Base-by-base conservation (phyloP, 2,113 vertebrate genomes). In the Bubo bubo region DNA sequence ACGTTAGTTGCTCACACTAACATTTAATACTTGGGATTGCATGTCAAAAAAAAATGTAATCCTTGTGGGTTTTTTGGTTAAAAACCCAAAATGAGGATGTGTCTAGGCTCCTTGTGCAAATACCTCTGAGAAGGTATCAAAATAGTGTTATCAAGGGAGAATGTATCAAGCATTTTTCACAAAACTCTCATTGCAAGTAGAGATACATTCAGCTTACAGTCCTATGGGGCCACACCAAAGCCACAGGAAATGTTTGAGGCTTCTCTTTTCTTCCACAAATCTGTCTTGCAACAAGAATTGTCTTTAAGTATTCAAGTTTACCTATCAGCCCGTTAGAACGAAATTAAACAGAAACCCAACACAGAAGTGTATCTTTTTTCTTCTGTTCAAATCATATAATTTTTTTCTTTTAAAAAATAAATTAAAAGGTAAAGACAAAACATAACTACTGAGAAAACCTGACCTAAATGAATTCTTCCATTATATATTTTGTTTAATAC, bases 381-480 rank as follows among this genome's bases (percentile, higher is more conserved):
- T 88, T 52, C 53, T 45, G 45, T 26, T 72, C 16, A 84, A 55
- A 50, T 39, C 0, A 5, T 14, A 2, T 23, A 16, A 0, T 1
- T 50, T 6, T 35, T 45, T 34, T 50, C 7, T 35, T 45, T 34
- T 8, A 73, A 73, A 79, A 71, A 59, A 39, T 3, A 32, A 76
- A 86, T 21, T 12, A 37, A 67, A 84, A 68, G 5, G 10, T 47
- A 90, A 94, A 81, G 41, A 67, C 14, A 63, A 90, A 92, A 59
- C 5, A 4, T 11, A 71, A 49, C 6, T 39, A 15, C 21, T 28
- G 20, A 77, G 43, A 80, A 90, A 82, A 88, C 3, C 3, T 63
- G 34, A 75, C 23, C 14, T 79, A 75, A 74, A 86, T 34, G 1
- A 47, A 71, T 79, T 71, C 9, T 93, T 79, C 13, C 34, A 43